Conservation (phyloP, 1,140 invertebrate genomes). For the Drosophila pallidifrons region DNA sequence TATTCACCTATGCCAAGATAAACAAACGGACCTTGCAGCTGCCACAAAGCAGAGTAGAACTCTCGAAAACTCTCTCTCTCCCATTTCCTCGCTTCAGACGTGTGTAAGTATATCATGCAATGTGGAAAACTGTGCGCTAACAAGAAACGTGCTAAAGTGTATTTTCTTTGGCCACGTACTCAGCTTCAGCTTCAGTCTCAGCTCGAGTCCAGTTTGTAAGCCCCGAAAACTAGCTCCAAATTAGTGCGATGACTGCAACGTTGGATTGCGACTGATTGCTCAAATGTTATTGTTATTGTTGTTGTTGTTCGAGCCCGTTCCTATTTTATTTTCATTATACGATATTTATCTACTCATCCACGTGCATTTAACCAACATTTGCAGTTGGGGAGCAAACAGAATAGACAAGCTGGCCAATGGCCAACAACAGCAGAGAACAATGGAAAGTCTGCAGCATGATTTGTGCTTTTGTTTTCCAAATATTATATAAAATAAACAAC, state of each 20-base stretch:
- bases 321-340: slow-evolving; percentile 83
- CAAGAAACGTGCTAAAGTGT: slow-evolving; percentile 82
- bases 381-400: slow-evolving; percentile 17
- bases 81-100: background rate
- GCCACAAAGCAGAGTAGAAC: slow-evolving; percentile 21
- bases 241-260: slow-evolving; percentile 73
- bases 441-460: slow-evolving; percentile 47
- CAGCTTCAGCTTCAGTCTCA: slow-evolving; percentile 19
- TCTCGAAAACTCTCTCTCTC: background rate
- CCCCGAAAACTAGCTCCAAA: slow-evolving; percentile 71
- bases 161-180: slow-evolving; percentile 78
- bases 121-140: slow-evolving; percentile 71
- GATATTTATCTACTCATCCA: slow-evolving; percentile 83
- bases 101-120: slow-evolving; percentile 58
- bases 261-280: slow-evolving; percentile 66
- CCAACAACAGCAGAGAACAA: slow-evolving; percentile 23
- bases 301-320: slow-evolving; percentile 46
- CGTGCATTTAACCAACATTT: slow-evolving; percentile 77
- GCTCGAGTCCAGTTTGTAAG: slow-evolving; percentile 22
- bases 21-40: slow-evolving; percentile 51
- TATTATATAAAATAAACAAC: slow-evolving; percentile 73
- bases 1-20: slow-evolving; percentile 65
- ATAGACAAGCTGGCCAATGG: slow-evolving; percentile 42
- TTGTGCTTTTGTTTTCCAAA: slow-evolving; percentile 60
- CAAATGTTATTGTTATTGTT: slow-evolving; percentile 37